Percentiles rank a stretch among this genome's conserved stretches.
These are phyloP conservation scores for human (Homo sapiens) DNA, from an alignment of 2,113 vertebrate species.

Conservation along the genomic window DNA sequence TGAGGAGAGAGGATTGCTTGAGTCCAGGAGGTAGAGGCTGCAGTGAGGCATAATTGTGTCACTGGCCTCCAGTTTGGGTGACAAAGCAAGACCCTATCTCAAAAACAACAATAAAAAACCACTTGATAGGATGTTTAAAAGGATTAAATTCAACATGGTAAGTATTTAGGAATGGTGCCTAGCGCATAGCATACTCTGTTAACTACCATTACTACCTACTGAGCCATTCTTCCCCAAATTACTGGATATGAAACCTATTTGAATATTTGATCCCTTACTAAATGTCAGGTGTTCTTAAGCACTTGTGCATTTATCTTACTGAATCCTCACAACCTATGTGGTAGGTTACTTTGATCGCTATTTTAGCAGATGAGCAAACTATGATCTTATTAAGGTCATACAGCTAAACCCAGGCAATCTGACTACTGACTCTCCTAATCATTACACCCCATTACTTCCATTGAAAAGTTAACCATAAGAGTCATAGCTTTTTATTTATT, in stretches of 20 bases:
- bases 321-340: slow-evolving; percentile 15
- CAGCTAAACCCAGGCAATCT: background rate
- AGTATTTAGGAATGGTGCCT: background rate
- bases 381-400: background rate
- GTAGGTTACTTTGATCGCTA: background rate
- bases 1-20: no score
- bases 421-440: background rate
- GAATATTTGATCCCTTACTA: background rate
- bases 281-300: slow-evolving; percentile 8
- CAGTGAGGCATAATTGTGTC: no score
- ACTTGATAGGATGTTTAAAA: background rate
- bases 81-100: no score
- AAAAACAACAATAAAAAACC: background rate
- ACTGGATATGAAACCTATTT: background rate
- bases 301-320: background rate
- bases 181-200: background rate
- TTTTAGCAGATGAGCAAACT: background rate
- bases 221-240: background rate
- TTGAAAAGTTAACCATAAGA: slow-evolving; percentile 26
- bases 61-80: no score
- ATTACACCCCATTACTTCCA: background rate
- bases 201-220: background rate
- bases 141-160: background rate
- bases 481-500: background rate
- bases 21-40: no score